phyloP scores from a whole-genome alignment of 2,888 invertebrate species.

The Temnothorax ravouxi region DNA sequence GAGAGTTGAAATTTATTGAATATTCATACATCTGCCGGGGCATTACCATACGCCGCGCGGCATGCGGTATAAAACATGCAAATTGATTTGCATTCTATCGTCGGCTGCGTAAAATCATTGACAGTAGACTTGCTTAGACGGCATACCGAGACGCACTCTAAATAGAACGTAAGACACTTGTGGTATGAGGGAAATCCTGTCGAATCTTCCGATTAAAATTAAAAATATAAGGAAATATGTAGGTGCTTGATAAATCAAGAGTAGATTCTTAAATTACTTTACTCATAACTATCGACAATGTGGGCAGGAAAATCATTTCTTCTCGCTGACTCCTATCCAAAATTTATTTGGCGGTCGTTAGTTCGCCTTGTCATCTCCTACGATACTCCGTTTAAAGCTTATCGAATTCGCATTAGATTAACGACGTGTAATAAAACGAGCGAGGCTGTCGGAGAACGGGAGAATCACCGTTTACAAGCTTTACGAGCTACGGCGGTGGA shows the following conservation, averaged over 20 bases:
- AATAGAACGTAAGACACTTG: neutral
- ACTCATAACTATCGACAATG: neutral
- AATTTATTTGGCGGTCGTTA: slow-evolving; percentile 27
- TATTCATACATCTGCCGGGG: slow-evolving; percentile 45
- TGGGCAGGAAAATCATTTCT: neutral
- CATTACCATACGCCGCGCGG: slow-evolving; percentile 40
- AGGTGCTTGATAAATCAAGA: neutral
- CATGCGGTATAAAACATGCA: slow-evolving; percentile 38
- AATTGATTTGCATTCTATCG: slow-evolving; percentile 53
- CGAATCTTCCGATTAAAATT: neutral
- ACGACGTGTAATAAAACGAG: slow-evolving; percentile 41
- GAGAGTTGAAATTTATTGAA: slow-evolving; percentile 52
- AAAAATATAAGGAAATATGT: neutral
- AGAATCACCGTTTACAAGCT: slow-evolving; percentile 37
- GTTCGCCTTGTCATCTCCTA: slow-evolving; percentile 10
- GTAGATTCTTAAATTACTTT: neutral
- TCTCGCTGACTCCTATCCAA: neutral
- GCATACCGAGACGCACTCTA: neutral
- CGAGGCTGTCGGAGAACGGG: slow-evolving; percentile 47
- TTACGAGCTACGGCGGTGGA: slow-evolving; percentile 60
- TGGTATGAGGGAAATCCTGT: neutral
- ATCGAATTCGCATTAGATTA: slow-evolving; percentile 46
- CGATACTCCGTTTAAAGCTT: slow-evolving; percentile 28
- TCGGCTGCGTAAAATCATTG: slow-evolving; percentile 46
- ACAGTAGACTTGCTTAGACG: slow-evolving; percentile 33